Conservation (phyloP, 2,113 vertebrate species). For the Forbesichthys agassizii region DNA sequence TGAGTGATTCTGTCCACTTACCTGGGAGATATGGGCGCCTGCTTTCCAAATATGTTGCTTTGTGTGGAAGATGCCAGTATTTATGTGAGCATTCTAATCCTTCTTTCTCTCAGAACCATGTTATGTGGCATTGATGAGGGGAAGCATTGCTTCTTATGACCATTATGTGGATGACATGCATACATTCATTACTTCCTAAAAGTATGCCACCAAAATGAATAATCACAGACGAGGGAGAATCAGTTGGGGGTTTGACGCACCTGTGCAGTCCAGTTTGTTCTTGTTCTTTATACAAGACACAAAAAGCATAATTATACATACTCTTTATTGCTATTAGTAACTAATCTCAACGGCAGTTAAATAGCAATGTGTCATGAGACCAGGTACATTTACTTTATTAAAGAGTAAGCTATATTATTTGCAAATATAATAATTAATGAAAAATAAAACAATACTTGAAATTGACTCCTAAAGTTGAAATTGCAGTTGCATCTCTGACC, state of each 20-base stretch:
- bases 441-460: too few relatives aligned
- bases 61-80: slow-evolving; percentile 28
- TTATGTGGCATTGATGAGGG: slow-evolving; percentile 51
- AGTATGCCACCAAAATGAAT: slow-evolving; percentile 4
- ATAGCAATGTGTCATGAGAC: too few relatives aligned
- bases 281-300: slow-evolving; percentile 11
- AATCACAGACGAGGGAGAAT: neutral
- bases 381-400: too few relatives aligned
- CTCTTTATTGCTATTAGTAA: neutral
- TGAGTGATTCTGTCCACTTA: slow-evolving; percentile 9
- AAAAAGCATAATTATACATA: neutral
- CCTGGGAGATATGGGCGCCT: slow-evolving; percentile 9
- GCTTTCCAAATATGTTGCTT: slow-evolving; percentile 1
- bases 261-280: neutral
- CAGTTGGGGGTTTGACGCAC: neutral
- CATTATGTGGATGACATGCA: slow-evolving; percentile 62
- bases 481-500: too few relatives aligned
- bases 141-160: slow-evolving; percentile 20
- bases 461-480: too few relatives aligned
- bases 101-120: slow-evolving; percentile 22
- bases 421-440: too few relatives aligned
- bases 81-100: slow-evolving; percentile 59
- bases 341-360: too few relatives aligned
- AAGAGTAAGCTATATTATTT: too few relatives aligned
- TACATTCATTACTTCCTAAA: slow-evolving; percentile 30